Base-by-base conservation (phyloP, 2,888 invertebrate species). In the Polydrusus tereticollis region DNA sequence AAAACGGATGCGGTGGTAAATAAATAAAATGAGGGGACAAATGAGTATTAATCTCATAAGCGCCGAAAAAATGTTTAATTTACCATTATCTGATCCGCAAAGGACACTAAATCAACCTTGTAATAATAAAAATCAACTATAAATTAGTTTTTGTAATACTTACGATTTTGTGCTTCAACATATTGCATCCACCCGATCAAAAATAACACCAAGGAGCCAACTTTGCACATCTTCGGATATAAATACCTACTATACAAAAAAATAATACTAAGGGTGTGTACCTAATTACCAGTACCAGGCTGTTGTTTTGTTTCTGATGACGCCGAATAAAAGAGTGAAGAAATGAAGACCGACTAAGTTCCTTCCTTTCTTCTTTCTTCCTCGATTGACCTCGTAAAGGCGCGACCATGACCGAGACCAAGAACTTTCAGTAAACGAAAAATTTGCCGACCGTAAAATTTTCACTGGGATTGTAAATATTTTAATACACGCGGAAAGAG, bases 371-470 rank as follows among this genome's bases (percentile, higher is more conserved):
- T 64, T 64, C 68, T 63, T 69, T 60, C 58, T 47, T 60, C 41
- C 75, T 79, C 81, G 80, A 83, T 81, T 83, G 83, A 83, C 83
- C 83, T 83, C 83, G 78, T 80, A 78, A 77, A 50, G 45, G 29
- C 74, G 72, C 72, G 72, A 70, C 77, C 78, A 77, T 81, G 83
- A 78, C 84, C 83, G 80, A 83, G 83, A 83, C 83, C 82, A 82
- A 83, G 82, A 72, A 72, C 60, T 60, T 64, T 45, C 41, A 45
- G 23, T 43, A 33, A 45, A 45, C 16, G 26, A 45, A 33, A 26
- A 47, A 16, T 43, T 20, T n/a, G 62, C 20, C n/a, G 62, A 1
- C 29, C 0, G 10, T 18, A 18, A n/a, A 3, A 18, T 55, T 55
- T 55, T 55, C 29, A 29, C 52, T 29, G 1, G 16, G 26, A n/a